Evolutionary conservation across 1,140 invertebrate species (phyloP), one percentile per base, ranked within the genome.

Genomic region (Zaprionus tsacasi): DNA sequence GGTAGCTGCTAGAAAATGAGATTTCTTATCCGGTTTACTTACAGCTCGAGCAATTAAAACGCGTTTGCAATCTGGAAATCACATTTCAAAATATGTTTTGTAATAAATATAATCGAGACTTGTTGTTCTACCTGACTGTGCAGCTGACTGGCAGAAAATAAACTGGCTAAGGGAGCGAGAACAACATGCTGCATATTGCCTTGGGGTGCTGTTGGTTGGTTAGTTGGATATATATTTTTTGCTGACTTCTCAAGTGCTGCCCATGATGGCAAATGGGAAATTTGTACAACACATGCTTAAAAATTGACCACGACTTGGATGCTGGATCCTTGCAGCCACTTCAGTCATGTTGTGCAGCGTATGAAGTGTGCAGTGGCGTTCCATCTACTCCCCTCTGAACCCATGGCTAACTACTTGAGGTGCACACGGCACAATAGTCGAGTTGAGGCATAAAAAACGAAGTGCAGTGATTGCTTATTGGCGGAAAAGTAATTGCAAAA

Each of bases 211-310:
- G 66, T 72, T 48, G 48, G 56, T 64, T 67, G 54, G 72, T 79
- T 70, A 79, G 11, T 57, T 57, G 27, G n/a, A 11, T 15, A 11
- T 15, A 11, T 43, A 30, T 71, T 75, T 72, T 74, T 76, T 82
- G 68, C 27, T 52, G 43, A 27, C 61, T 81, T 45, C 63, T 79
- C 74, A 78, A 88, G 77, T 75, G 81, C 77, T 59, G 68, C 82
- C 74, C 50, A 21, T 21, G 21, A 72, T 72, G 70, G 68, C 70
- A 76, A 83, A 88, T 89, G 71, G 66, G 38, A 78, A 88, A 83
- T 70, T 70, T 73, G 61, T 73, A 69, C 81, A 80, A 75, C 77
- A 83, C 83, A 88, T 87, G 85, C 77, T 77, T 63, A 88, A 79
- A 86, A 87, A 81, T 89, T 89, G 80, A 88, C 80, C 83, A 70